Evolutionary conservation across 2,888 invertebrate species (phyloP), one percentile per base, ranked within the genome.

Genomic region (Ceriagrion tenellum): DNA sequence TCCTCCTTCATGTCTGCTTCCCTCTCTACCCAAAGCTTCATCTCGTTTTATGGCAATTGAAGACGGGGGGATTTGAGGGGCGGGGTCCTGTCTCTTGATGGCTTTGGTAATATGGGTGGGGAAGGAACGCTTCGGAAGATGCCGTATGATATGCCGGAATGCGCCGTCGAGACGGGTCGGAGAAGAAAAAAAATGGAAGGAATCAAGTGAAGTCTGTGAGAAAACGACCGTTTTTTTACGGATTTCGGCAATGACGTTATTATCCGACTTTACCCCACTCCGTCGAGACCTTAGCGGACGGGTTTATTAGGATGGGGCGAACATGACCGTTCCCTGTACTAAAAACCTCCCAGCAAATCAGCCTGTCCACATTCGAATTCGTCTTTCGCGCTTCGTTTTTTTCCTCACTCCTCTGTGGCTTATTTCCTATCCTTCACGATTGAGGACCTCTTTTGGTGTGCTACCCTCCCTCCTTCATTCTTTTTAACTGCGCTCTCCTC

Each of bases 31-130:
- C 81, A 13, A 20, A 26, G 26, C 69, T 69, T 47, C 20, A 23
- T 35, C 35, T 81, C 81, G 81, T 81, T 81, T 81, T 81, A 81
- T 81, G 81, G 81, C 81, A 81, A 81, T 81, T 81, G 81, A 81
- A 81, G 81, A 23, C 35, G n/a, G 81, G 81, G 10, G 23, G 47
- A 47, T 4, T 4, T 47, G 47, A 47, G 47, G 47, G 47, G 2
- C 4, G 47, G 47, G 2, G 26, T n/a, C 81, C 30, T 81, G 35
- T 69, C 81, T 35, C 35, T 69, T 26, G 69, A 81, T 81, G 81
- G 30, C 26, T 81, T 13, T 13, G 81, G 35, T n/a, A 12, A 81
- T 13, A 35, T 12, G 30, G 35, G 81, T 81, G 81, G 16, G n/a
- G 26, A 69, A n/a, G 59, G 69, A n/a, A 69, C n/a, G 20, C n/a